Base-by-base conservation (phyloP, 2,888 invertebrate genomes). In the Cheilosia grossa region DNA sequence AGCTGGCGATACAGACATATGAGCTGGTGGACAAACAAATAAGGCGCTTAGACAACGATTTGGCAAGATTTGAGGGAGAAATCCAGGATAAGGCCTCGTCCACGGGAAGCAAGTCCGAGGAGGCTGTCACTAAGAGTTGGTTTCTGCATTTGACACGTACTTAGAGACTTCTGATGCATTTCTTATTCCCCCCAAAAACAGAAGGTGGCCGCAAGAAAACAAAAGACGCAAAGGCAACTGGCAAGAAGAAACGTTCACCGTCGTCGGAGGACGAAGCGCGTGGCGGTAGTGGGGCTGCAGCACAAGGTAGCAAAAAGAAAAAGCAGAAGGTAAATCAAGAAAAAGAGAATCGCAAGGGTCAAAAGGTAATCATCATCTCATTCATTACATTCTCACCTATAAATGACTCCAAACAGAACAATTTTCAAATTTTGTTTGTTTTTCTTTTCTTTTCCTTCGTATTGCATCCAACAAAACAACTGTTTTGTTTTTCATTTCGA, bases 21-120 rank as follows among this genome's bases (percentile, higher is more conserved):
- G 99, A 99, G 93, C 93, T 99, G 92, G 98, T 99, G 44, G 99
- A 99, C 92, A 99, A 99, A 92, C 99, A 99, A 91, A 99, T 99
- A 88, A 94, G 99, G 89, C 95, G 98, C 88, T 93, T 99, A 89
- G 99, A 99, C 92, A 97, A 98, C 73, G 99, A 99, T 93, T 94
- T 99, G 90, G 98, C 98, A 0, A 94, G 98, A 82, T 99, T 99
- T 91, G 99, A 99, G 92, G 96, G 98, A 0, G 98, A 99, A 92
- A 96, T 99, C 89, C 98, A 98, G 91, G 98, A 99, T 90, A 98
- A 98, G 92, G 96, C 97, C 2, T 93, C 97, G 87, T 96, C 94
- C 87, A 95, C 95, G 24, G 94, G 96, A 58, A 95, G 95, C 88
- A 94, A 94, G 86, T 94, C 95, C 56, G 95, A 95, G 88, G 93